Base-by-base conservation (phyloP, 2,888 invertebrate species). In the Leptopilina syphax region DNA sequence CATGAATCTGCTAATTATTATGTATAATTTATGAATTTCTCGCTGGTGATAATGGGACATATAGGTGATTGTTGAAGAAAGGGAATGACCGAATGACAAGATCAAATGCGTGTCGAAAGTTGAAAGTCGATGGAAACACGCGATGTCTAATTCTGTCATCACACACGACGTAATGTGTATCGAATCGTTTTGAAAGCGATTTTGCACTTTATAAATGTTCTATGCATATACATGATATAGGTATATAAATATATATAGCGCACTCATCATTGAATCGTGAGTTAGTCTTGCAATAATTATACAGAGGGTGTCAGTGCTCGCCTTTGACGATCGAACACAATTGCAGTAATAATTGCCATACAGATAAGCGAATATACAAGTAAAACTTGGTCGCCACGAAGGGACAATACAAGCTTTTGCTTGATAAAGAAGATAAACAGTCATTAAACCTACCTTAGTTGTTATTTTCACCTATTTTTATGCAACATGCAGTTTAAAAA, bases 51-150 rank as follows among this genome's bases (percentile, higher is more conserved):
- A 73, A 73, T 73, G 8, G 54, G 50, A 6, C 12, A 54, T 13
- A 57, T 10, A 54, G 47, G 5, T 70, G 57, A 73, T 57, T 7
- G 44, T 44, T 13, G 8, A 73, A 57, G 34, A 57, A n/a, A 73
- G 34, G 54, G 34, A 54, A 54, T 73, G 57, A 73, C 70, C 54
- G 34, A 54, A 54, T 73, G 57, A 73, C 70, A 73, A 57, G 57
- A 73, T 73, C 57, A 34, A 57, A 54, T 73, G 57, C 27, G 57
- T 73, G 54, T 73, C 70, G 70, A 73, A 70, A 70, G 70, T 70
- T 54, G 70, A 54, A 73, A 34, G 57, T 24, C 50, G 44, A 44
- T 50, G 27, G 24, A 54, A 54, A 57, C 70, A 73, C 70, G 70
- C 70, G 70, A 73, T 73, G 57, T 50, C 70, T 73, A 70, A 70